Evolutionary conservation across 2,113 vertebrate species (phyloP).

Genomic region (Hippopotamus amphibius): DNA sequence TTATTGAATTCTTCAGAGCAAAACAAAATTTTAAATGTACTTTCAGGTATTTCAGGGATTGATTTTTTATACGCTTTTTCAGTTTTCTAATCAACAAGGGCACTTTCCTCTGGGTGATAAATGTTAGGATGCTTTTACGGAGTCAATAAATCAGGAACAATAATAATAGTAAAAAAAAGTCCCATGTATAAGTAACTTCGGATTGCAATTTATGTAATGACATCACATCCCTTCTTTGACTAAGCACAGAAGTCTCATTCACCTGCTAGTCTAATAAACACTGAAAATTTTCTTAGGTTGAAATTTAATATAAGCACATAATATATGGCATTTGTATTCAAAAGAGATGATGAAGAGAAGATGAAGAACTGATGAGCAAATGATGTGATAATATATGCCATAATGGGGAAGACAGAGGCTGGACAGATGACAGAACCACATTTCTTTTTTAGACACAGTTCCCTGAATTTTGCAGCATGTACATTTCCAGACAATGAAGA

Average conservation of each 20-base stretch:
- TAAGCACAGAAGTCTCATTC: slow-evolving; percentile 41
- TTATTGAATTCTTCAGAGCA: slow-evolving; percentile 17
- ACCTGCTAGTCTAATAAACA: slow-evolving; percentile 43
- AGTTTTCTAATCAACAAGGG: slow-evolving; percentile 53
- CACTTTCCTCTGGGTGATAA: slow-evolving; percentile 32
- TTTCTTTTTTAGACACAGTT: slow-evolving; percentile 33
- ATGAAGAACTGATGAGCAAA: slow-evolving; percentile 21
- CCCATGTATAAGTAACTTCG: not conserved
- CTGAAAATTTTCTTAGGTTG: not conserved
- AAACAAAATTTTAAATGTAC: slow-evolving; percentile 3
- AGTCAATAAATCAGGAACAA: slow-evolving; percentile 57
- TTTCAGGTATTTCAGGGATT: slow-evolving; percentile 8
- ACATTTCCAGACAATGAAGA: slow-evolving; percentile 37
- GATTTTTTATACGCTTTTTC: slow-evolving; percentile 16
- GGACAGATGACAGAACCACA: slow-evolving; percentile 15
- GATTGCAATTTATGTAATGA: slow-evolving; percentile 49
- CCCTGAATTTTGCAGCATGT: slow-evolving; percentile 15
- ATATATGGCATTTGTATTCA: slow-evolving; percentile 42
- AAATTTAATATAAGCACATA: slow-evolving; percentile 51
- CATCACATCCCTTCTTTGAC: slow-evolving; percentile 19
- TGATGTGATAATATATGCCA: not conserved
- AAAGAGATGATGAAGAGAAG: slow-evolving; percentile 52
- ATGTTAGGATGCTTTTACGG: slow-evolving; percentile 36
- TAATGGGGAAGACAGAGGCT: not conserved
- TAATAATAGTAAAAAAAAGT: not conserved